Percentiles rank a stretch among this genome's conserved stretches.
Conservation (phyloP, 2,888 invertebrate genomes). For the Steromphala cineraria region DNA sequence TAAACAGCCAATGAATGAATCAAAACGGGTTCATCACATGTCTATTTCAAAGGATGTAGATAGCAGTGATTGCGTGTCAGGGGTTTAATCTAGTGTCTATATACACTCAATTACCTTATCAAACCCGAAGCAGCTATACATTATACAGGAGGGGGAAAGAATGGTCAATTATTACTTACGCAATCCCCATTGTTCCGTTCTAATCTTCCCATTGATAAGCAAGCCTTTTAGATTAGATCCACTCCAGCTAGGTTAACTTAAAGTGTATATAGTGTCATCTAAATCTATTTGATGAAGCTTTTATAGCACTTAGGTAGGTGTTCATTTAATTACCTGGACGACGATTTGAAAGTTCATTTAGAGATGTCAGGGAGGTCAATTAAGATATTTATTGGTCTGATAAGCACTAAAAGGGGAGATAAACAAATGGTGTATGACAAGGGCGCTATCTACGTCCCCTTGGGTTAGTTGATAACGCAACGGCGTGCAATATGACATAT, state of each 20-base stretch:
- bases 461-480: background rate
- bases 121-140: background rate
- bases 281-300: too few species aligned
- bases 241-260: background rate
- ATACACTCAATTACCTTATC: conserved; percentile 17
- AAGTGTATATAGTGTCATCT: background rate
- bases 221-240: background rate
- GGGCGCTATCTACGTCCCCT: background rate
- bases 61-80: background rate
- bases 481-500: conserved; percentile 1
- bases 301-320: too few species aligned
- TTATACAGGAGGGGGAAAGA: background rate
- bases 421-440: background rate
- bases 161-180: conserved; percentile 2
- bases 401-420: background rate
- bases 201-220: background rate
- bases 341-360: too few species aligned
- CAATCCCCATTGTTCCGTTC: background rate
- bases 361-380: too few species aligned
- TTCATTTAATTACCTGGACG: too few species aligned
- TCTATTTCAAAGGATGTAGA: background rate
- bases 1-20: too few species aligned
- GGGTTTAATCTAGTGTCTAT: conserved; percentile 6
- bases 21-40: too few species aligned
- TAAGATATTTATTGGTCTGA: too few species aligned